Evolutionary conservation across 2,113 vertebrate species (phyloP), one percentile per base, ranked within the genome.

Genomic region (Proteles cristata): DNA sequence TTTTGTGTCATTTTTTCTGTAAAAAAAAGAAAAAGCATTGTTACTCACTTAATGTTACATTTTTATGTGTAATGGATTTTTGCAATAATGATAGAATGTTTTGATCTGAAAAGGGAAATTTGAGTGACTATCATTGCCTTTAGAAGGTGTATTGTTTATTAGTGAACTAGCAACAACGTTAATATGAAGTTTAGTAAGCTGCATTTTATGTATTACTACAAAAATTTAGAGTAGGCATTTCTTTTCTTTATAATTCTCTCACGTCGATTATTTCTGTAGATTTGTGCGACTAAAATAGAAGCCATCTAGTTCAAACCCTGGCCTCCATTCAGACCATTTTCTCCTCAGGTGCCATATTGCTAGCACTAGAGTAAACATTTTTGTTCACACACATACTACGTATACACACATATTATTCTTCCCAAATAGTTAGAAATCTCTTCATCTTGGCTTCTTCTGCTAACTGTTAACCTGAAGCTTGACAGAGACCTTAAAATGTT

Each of bases 41-140:
- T 90, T 96, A 43, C 66, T 26, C 25, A 69, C 8, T 86, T 96
- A 80, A 77, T 33, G 39, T 68, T 84, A 25, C 74, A 43, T 93
- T 91, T 92, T 81, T 80, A 58, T 79, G 25, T 94, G 11, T 92
- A 61, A 45, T 73, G 26, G 26, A 17, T 82, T 71, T 93, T 93
- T 77, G 21, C 45, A 90, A 11, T 95, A 92, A 33, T 55, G 9
- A 69, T 71, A 43, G 4, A 86, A 12, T 84, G 45, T 91, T 97
- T 97, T 95, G 66, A 93, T 53, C 79, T 89, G 55, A 92, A 92
- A 96, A 82, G 63, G 58, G 65, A 96, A 77, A 86, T 94, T 69
- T 83, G 31, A 93, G 63, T 94, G 63, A 76, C 53, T 80, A 71
- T 90, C 33, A 66, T 87, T 94, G 11, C 63, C 65, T 11, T 96